Base-by-base conservation (phyloP, 2,113 vertebrate genomes). In the Ictalurus furcatus region DNA sequence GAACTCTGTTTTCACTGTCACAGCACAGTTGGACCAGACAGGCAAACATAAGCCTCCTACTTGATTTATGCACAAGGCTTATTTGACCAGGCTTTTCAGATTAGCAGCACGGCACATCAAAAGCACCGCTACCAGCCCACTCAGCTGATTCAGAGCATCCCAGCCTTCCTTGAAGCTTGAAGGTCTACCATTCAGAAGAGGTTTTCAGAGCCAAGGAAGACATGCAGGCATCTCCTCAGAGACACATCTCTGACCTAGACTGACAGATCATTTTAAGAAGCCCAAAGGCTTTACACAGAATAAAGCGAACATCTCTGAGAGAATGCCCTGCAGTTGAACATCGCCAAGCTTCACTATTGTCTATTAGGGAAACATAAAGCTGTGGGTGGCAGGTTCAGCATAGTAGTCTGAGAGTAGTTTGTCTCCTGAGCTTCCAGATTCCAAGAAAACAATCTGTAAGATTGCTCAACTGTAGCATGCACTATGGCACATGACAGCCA, bases 61-160 rank as follows among this genome's bases (percentile, higher is more conserved):
- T 85, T 91, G 87, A 91, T 90, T 90, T 91, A 90, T 88, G 87
- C 89, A 87, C 73, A 82, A 52, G 85, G 63, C 65, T 87, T 86
- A 69, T 91, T 86, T 86, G 56, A 91, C 89, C 79, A 71, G 87
- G 89, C 76, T 89, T 90, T 90, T 91, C 85, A 90, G 90, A 92
- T 93, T 91, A 90, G 65, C 83, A 40, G 88, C 65, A 85, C 3
- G 48, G 88, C 74, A 89, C 90, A 90, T 93, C 84, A 87, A 91
- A 91, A 89, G 85, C 56, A 30, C 85, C 44, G 40, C 89, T 88
- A 84, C 73, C 90, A 89, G 65, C 91, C 89, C 73, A 85, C 89
- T 89, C 81, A 59, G 40, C 89, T 74, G 85, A 90, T 90, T 91
- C 59, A 80, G 73, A 88, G 84, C 91, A 85, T 79, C 86, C 40